Conservation (phyloP, 2,113 vertebrate species). For the Albula glossodonta region DNA sequence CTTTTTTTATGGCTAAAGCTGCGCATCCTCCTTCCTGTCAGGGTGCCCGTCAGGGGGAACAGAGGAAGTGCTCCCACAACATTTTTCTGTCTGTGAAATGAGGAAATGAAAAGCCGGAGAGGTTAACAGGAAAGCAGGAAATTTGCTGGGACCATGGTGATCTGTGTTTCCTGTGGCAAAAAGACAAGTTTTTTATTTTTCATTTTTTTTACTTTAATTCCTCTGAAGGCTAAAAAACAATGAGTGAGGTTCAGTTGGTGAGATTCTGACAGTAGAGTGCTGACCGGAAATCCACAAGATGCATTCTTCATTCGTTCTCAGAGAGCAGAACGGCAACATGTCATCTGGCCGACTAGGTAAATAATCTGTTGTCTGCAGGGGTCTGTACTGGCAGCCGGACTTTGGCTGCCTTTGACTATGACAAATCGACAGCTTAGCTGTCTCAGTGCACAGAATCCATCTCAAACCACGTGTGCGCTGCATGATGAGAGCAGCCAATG, state of each 20-base stretch:
- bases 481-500: background rate
- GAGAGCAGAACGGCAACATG: background rate
- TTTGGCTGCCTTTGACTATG: constrained; percentile 38
- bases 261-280: too few relatives aligned
- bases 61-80: constrained; percentile 49
- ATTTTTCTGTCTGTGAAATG: constrained; percentile 58
- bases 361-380: constrained; percentile 52
- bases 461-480: constrained; percentile 14
- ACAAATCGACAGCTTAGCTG: constrained; percentile 29
- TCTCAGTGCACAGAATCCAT: constrained; percentile 21
- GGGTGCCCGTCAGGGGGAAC: constrained; percentile 51
- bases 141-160: constrained; percentile 52
- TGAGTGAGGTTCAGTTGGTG: too few relatives aligned
- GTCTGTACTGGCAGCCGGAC: constrained; percentile 22
- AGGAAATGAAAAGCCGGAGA: constrained; percentile 56
- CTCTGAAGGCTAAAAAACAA: background rate
- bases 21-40: constrained; percentile 52
- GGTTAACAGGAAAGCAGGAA: constrained; percentile 70
- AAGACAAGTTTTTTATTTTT: constrained; percentile 31
- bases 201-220: constrained; percentile 31
- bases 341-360: constrained; percentile 6
- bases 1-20: background rate
- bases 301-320: background rate
- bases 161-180: constrained; percentile 28
- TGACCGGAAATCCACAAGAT: background rate